Evolutionary conservation across 2,888 invertebrate genomes (phyloP).

Genomic region (Trissoscelio sp.): DNA sequence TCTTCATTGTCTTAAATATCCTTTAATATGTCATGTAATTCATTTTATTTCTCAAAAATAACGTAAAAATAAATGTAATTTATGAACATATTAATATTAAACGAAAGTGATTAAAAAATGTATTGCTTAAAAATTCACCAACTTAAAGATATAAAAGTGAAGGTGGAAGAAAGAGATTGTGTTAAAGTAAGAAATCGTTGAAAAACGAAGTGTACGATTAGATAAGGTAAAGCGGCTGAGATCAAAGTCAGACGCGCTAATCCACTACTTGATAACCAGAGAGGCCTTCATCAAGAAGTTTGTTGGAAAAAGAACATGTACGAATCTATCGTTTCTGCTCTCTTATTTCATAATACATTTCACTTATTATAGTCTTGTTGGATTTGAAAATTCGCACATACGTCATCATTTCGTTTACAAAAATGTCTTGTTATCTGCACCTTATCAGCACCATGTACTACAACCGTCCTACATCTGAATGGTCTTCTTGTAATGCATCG

Average conservation of each 20-base stretch:
- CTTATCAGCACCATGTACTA: constrained; percentile 45
- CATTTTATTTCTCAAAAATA: too few species aligned
- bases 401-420: constrained; percentile 44
- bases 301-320: constrained; percentile 60
- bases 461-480: constrained; percentile 51
- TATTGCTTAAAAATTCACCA: constrained; percentile 49
- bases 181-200: constrained; percentile 59
- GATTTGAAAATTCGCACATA: constrained; percentile 48
- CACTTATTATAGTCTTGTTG: constrained; percentile 37
- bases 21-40: too few species aligned
- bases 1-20: too few species aligned
- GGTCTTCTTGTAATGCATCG: constrained; percentile 54
- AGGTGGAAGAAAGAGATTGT: constrained; percentile 66
- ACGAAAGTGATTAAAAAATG: constrained; percentile 29
- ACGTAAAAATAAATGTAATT: too few species aligned
- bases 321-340: constrained; percentile 63
- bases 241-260: constrained; percentile 83
- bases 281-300: constrained; percentile 77
- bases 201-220: constrained; percentile 79
- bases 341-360: constrained; percentile 62
- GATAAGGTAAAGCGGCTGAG: constrained; percentile 82
- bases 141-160: constrained; percentile 61
- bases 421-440: constrained; percentile 32
- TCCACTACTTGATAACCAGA: constrained; percentile 83
- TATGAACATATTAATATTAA: too few species aligned